Percentiles rank a stretch among this genome's conserved stretches.
Conservation (phyloP, 2,113 vertebrate species). For the Ctenomys sociabilis region DNA sequence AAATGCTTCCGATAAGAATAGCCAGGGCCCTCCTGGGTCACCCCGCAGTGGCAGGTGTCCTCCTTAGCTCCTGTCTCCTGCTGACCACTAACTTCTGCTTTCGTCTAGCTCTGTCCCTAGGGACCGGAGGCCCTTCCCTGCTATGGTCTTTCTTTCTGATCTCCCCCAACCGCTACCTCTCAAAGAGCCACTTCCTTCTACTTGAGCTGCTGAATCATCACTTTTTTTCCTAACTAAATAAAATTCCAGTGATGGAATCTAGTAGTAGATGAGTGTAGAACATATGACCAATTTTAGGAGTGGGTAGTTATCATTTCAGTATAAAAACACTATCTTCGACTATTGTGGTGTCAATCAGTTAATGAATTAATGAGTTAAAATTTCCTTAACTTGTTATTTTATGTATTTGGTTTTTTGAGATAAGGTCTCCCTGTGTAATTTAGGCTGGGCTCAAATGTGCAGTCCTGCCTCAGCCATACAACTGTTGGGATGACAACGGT, state of each 20-base stretch:
- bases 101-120: background rate
- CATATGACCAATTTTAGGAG: background rate
- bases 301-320: background rate
- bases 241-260: background rate
- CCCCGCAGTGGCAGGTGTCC: background rate
- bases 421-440: background rate
- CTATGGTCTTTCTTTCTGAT: background rate
- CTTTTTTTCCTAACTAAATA: background rate
- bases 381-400: slow-evolving; percentile 9
- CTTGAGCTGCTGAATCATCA: background rate
- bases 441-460: background rate
- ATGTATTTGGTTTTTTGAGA: background rate
- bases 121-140: background rate
- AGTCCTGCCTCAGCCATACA: background rate
- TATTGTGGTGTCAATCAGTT: background rate
- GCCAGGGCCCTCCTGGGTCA: background rate
- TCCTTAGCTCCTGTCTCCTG: background rate
- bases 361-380: background rate
- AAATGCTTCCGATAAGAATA: background rate
- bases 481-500: background rate
- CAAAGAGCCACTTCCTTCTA: background rate
- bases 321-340: background rate
- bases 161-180: background rate
- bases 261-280: background rate
- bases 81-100: background rate